Conservation (phyloP, 2,888 invertebrate species). For the Apoda limacodes region DNA sequence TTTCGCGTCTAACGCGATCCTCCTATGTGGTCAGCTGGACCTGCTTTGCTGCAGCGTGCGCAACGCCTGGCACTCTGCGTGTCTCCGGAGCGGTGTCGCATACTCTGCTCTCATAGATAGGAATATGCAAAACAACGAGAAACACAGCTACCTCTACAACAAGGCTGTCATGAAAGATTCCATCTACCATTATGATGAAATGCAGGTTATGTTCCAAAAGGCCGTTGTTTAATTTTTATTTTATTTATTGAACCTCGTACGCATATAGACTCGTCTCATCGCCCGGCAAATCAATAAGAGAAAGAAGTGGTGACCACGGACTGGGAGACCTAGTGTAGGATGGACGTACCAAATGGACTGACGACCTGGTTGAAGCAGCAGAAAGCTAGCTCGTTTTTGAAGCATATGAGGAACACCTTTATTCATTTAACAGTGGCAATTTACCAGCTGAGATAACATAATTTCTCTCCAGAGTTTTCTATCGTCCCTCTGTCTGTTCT, state of each 20-base stretch:
- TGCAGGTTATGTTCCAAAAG: too few species aligned
- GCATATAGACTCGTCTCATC: neutral
- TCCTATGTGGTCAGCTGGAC: conserved; percentile 57
- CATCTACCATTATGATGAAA: conserved; percentile 38
- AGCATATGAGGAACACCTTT: too few species aligned
- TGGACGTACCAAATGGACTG: too few species aligned
- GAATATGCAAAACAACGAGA: conserved; percentile 36
- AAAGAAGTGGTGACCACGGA: too few species aligned
- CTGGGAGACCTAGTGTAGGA: too few species aligned
- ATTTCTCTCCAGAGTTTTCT: too few species aligned
- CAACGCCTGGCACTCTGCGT: conserved; percentile 44
- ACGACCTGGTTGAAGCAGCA: too few species aligned
- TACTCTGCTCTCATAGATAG: too few species aligned
- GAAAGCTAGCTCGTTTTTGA: too few species aligned
- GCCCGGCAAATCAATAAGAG: neutral
- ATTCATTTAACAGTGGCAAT: too few species aligned
- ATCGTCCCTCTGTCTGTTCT: too few species aligned
- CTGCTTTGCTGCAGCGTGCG: conserved; percentile 49
- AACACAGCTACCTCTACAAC: conserved; percentile 41
- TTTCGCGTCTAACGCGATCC: conserved; percentile 47
- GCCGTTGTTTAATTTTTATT: conserved; percentile 1
- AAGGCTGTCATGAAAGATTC: conserved; percentile 33
- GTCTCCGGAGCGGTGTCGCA: conserved; percentile 36
- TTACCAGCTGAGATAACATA: too few species aligned
- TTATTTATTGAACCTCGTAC: neutral